Conservation (phyloP, 2,888 invertebrate genomes). For the Rhopalosiphum nymphaeae region DNA sequence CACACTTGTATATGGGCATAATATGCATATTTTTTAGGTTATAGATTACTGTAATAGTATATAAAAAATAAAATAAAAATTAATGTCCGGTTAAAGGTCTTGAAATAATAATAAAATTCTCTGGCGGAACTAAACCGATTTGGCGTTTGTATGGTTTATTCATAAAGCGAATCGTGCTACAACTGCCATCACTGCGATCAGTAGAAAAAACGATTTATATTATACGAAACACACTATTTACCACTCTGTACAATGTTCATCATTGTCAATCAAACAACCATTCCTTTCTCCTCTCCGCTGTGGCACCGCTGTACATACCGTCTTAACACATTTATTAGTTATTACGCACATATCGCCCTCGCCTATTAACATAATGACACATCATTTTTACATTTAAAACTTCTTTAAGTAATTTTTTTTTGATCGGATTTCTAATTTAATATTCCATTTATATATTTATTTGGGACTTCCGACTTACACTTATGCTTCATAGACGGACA, state of each 20-base stretch:
- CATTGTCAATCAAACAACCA: constrained; percentile 16
- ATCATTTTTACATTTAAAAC: background rate
- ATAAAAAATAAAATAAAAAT: background rate
- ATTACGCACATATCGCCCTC: background rate
- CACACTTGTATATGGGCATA: background rate
- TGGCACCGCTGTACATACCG: background rate
- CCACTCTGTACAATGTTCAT: background rate
- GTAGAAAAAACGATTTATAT: constrained; percentile 19
- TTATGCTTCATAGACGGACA: background rate
- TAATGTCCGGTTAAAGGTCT: constrained; percentile 35
- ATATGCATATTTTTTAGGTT: background rate
- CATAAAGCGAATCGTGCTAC: constrained; percentile 6
- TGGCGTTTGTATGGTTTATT: constrained; percentile 46
- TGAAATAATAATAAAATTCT: constrained; percentile 42
- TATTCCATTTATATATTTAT: background rate
- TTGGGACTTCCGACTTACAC: background rate
- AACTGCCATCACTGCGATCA: background rate
- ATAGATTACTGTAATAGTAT: constrained; percentile 6
- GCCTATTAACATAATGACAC: background rate
- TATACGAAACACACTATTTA: constrained; percentile 25
- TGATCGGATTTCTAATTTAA: background rate
- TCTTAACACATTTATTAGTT: background rate
- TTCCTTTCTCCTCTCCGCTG: background rate
- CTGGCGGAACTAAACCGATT: constrained; percentile 51
- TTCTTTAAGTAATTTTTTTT: no score